Conservation (phyloP, 2,113 vertebrate species). For the Salvelinus sp. region DNA sequence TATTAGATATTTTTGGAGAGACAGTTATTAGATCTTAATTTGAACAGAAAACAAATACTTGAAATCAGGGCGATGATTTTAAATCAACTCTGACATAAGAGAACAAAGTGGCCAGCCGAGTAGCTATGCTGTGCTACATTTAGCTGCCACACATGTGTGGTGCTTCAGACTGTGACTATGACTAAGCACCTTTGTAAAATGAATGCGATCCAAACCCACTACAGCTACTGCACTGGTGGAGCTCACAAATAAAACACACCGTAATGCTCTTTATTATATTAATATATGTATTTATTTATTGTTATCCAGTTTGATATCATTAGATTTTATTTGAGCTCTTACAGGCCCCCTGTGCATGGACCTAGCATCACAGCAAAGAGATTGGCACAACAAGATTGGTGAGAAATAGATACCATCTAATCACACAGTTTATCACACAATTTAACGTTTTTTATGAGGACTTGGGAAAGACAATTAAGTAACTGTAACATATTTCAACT, state of each 20-base stretch:
- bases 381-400: constrained; percentile 70
- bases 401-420: constrained; percentile 62
- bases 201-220: background rate
- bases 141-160: background rate
- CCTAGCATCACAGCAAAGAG: constrained; percentile 67
- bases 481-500: constrained; percentile 51
- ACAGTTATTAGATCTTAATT: background rate
- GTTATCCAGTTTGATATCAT: constrained; percentile 62
- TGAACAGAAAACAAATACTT: background rate
- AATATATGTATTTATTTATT: constrained; percentile 71
- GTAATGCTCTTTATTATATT: constrained; percentile 49
- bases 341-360: constrained; percentile 57
- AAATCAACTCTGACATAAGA: too few species aligned
- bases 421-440: constrained; percentile 63
- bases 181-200: background rate
- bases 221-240: background rate
- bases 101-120: too few species aligned
- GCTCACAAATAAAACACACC: constrained; percentile 36
- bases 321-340: constrained; percentile 53
- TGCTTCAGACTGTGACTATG: background rate
- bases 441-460: constrained; percentile 23
- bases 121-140: background rate
- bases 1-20: background rate
- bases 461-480: constrained; percentile 41
- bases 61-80: background rate